Evolutionary conservation across 2,888 invertebrate species (phyloP).

Genomic region (Drosophila incognita): DNA sequence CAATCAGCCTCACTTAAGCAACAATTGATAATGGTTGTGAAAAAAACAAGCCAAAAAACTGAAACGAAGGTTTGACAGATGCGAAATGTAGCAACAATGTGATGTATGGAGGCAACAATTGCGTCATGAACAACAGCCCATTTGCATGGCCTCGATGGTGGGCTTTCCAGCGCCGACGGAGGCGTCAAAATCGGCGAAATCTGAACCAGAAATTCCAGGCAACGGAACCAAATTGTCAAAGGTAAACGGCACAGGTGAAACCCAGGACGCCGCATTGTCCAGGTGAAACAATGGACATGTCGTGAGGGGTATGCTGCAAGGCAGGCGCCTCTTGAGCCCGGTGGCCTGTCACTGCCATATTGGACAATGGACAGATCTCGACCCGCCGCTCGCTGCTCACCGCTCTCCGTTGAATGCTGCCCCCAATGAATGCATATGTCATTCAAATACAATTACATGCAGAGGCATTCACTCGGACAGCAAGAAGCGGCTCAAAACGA

Average conservation of each 20-base stretch:
- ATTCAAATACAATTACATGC: slow-evolving; percentile 78
- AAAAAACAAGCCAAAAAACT: slow-evolving; percentile 19
- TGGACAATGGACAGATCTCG: slow-evolving; percentile 61
- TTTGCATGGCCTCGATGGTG: slow-evolving; percentile 38
- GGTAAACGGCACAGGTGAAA: slow-evolving; percentile 32
- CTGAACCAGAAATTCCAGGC: slow-evolving; percentile 54
- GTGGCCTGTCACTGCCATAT: slow-evolving; percentile 56
- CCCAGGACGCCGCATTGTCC: slow-evolving; percentile 54
- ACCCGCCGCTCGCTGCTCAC: slow-evolving; percentile 1
- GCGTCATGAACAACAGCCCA: slow-evolving; percentile 57
- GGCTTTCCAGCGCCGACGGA: slow-evolving; percentile 44
- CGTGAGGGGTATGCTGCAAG: slow-evolving; percentile 10
- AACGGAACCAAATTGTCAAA: slow-evolving; percentile 61
- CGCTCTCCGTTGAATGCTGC: background rate
- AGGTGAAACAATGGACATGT: slow-evolving; percentile 61
- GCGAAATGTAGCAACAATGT: slow-evolving; percentile 46
- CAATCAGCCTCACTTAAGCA: slow-evolving; percentile 57
- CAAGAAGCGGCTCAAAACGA: slow-evolving; percentile 18
- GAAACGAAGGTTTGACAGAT: slow-evolving; percentile 57
- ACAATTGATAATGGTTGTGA: slow-evolving; percentile 50
- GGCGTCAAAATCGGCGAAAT: slow-evolving; percentile 66
- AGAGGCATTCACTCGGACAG: slow-evolving; percentile 47
- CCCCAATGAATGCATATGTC: slow-evolving; percentile 62
- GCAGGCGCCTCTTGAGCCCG: slow-evolving; percentile 50
- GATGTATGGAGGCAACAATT: slow-evolving; percentile 36